phyloP scores from a whole-genome alignment of 1,140 invertebrate genomes.

The Prorops nasuta region DNA sequence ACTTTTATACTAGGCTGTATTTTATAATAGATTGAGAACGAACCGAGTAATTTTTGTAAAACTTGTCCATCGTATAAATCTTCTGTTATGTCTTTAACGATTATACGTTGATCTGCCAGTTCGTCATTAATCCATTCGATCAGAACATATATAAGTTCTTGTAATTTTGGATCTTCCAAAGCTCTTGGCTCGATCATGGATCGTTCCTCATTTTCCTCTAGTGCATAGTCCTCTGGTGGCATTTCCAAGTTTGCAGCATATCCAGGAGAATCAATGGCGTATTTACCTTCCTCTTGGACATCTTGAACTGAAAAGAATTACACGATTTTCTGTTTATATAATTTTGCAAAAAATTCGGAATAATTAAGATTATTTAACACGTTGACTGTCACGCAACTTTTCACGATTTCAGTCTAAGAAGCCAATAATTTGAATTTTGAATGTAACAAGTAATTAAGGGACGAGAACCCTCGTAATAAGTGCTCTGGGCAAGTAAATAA shows the following conservation, averaged over 20 bases:
- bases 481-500: no score
- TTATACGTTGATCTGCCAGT: conserved; percentile 93
- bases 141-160: conserved; percentile 83
- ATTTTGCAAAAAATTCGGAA: no score
- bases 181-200: conserved; percentile 92
- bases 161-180: conserved; percentile 82
- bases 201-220: conserved; percentile 94
- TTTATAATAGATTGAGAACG: conserved; percentile 14
- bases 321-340: no score
- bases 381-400: conserved; percentile 1
- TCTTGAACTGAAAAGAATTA: conserved; percentile 76
- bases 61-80: conserved; percentile 99
- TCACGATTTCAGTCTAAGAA: conserved; percentile 40
- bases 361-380: no score
- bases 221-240: conserved; percentile 87
- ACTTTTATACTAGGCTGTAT: neutral
- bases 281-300: conserved; percentile 92
- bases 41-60: conserved; percentile 91
- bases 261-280: conserved; percentile 94
- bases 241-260: conserved; percentile 80
- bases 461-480: no score
- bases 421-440: conserved; percentile 23
- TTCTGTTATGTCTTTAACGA: conserved; percentile 95
- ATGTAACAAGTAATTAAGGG: neutral
- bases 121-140: conserved; percentile 99